Percentiles rank a stretch among this genome's conserved stretches.
Evolutionary conservation across 35 echinoderm and acorn worm species (phyloP).

Genomic region (Patiria miniata): DNA sequence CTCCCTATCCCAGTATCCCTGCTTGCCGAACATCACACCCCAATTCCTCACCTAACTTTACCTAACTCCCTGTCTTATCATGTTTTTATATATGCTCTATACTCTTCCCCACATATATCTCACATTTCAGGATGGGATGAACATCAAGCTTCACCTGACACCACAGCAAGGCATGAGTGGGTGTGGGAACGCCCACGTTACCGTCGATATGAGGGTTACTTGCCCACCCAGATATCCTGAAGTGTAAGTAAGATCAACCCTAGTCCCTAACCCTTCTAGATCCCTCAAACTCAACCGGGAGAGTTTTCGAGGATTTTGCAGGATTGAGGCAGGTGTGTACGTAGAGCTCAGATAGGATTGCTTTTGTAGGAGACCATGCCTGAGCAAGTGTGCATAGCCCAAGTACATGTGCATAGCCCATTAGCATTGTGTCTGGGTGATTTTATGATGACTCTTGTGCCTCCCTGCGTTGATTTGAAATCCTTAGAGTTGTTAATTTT

Average conservation of each 20-base stretch:
- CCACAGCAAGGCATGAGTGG: conserved; percentile 85
- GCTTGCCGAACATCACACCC: too few species aligned
- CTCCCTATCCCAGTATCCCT: too few species aligned
- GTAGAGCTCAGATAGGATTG: too few species aligned
- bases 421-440: too few species aligned
- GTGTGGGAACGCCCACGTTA: conserved; percentile 78
- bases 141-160: conserved; percentile 71
- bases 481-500: too few species aligned
- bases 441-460: too few species aligned
- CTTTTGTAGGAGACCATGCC: too few species aligned
- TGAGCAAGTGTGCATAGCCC: too few species aligned
- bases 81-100: neutral
- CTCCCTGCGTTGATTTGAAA: too few species aligned
- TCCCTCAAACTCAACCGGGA: neutral
- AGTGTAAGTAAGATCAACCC: conserved; percentile 83
- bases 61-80: neutral
- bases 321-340: neutral
- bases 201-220: conserved; percentile 74
- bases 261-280: neutral
- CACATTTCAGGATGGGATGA: conserved; percentile 52
- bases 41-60: too few species aligned
- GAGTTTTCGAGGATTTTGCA: neutral
- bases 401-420: too few species aligned
- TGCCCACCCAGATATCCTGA: conserved; percentile 84
- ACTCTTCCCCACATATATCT: too few species aligned